These are phyloP conservation scores for Helarctos malayanus DNA, from an alignment of 2,797 vertebrate genomes.

Conservation along the genomic window DNA sequence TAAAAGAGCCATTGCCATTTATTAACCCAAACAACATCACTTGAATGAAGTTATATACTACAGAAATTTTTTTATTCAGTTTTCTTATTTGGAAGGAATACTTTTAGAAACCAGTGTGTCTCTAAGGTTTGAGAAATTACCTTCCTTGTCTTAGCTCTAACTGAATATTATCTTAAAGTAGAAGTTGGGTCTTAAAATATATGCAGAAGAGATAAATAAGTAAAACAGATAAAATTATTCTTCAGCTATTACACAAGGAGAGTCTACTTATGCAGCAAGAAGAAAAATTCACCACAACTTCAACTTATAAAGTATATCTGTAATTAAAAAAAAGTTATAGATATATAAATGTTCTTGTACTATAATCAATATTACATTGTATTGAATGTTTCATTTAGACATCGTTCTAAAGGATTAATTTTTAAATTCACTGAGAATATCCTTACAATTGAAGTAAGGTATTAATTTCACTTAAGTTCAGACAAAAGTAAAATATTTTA, in stretches of 20 bases:
- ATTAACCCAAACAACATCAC: neutral
- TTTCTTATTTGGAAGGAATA: neutral
- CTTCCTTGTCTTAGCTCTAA: neutral
- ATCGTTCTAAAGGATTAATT: neutral
- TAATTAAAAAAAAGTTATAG: neutral
- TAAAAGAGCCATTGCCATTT: neutral
- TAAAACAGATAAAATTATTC: constrained; percentile 13
- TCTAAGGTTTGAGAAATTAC: neutral
- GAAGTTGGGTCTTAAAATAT: constrained; percentile 37
- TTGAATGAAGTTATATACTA: neutral
- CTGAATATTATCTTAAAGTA: neutral
- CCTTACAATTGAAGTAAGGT: neutral
- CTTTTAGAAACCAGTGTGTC: neutral
- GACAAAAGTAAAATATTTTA: constrained; percentile 44
- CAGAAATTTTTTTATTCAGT: neutral
- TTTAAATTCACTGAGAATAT: constrained; percentile 4
- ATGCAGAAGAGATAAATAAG: neutral
- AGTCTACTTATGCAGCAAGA: neutral
- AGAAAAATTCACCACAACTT: neutral
- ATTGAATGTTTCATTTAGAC: neutral
- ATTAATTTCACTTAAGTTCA: neutral
- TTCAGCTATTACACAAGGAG: neutral
- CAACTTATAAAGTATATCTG: neutral
- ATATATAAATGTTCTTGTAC: neutral
- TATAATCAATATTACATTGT: neutral